A percentile compares a stretch with the other conserved stretches of the same genome.
Conservation (phyloP, 1,140 invertebrate genomes). For the Anthonomus grandis region DNA sequence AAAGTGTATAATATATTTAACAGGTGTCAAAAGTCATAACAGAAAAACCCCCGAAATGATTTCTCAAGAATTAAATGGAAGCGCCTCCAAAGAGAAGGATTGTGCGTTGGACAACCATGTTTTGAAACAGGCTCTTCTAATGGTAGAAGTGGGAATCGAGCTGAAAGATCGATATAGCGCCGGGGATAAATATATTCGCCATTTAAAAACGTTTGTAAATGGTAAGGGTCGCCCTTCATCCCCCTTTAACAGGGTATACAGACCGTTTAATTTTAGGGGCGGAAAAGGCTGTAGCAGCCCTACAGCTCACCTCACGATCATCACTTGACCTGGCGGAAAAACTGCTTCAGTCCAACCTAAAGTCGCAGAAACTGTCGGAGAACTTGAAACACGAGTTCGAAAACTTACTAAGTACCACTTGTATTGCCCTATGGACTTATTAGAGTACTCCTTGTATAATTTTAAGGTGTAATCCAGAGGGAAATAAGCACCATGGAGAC, state of each 20-base stretch:
- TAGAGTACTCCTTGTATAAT: slow-evolving; percentile 3
- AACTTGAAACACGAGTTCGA: slow-evolving; percentile 40
- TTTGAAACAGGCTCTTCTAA: slow-evolving; percentile 43
- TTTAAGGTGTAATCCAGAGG: slow-evolving; percentile 2
- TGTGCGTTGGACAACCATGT: slow-evolving; percentile 27
- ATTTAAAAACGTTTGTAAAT: slow-evolving; percentile 39
- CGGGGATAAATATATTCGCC: slow-evolving; percentile 45
- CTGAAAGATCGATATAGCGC: slow-evolving; percentile 39
- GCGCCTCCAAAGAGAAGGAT: too few relatives aligned
- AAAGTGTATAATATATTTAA: too few relatives aligned
- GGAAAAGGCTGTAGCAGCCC: slow-evolving; percentile 33
- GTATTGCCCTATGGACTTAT: background rate
- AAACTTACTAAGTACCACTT: slow-evolving; percentile 30
- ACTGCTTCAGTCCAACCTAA: slow-evolving; percentile 21
- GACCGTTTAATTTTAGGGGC: slow-evolving; percentile 24
- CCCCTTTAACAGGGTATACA: background rate
- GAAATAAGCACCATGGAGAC: slow-evolving; percentile 9
- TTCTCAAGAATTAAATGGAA: too few relatives aligned
- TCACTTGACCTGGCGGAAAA: slow-evolving; percentile 41
- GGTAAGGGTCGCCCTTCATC: slow-evolving; percentile 5
- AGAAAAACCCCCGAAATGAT: too few relatives aligned
- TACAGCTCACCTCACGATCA: slow-evolving; percentile 36
- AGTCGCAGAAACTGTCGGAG: background rate
- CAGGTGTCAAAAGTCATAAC: too few relatives aligned
- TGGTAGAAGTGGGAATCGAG: slow-evolving; percentile 47